Evolutionary conservation across 2,113 vertebrate genomes (phyloP).

Genomic region (Phylloscopus trochiloides): DNA sequence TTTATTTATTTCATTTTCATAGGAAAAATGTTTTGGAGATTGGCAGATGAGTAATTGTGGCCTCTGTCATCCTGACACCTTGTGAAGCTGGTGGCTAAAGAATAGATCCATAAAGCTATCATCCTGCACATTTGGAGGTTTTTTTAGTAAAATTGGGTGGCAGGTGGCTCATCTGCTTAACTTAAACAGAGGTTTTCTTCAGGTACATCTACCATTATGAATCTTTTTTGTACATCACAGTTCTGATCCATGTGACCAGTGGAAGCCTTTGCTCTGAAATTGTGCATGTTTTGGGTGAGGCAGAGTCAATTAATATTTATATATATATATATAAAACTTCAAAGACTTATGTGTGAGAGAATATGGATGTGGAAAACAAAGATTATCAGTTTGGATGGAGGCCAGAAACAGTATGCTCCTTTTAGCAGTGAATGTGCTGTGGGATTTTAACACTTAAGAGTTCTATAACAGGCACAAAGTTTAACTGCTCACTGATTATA

Average conservation of each 20-base stretch:
- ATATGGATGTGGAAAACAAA: not conserved
- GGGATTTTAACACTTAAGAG: not conserved
- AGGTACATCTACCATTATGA: not conserved
- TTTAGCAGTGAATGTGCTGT: not conserved
- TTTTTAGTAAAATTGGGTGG: not conserved
- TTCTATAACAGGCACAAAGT: not conserved
- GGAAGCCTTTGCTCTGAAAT: not conserved
- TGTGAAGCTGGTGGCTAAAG: not conserved
- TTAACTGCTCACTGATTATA: not conserved
- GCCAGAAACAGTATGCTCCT: not conserved
- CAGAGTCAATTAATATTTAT: not conserved
- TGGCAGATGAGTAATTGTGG: not conserved
- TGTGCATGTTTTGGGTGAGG: not conserved
- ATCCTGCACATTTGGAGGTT: not conserved
- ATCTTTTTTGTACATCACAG: not conserved
- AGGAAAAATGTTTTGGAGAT: not conserved
- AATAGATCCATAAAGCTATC: not conserved
- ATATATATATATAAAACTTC: not conserved
- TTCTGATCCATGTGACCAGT: not conserved
- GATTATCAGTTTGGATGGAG: not conserved
- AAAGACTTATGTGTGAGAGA: not conserved
- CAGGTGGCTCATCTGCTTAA: not conserved
- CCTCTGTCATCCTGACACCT: not conserved
- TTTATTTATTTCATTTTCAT: not conserved
- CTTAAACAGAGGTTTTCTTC: not conserved